Evolutionary conservation across 2,113 vertebrate species (phyloP).

Genomic region (Amazona guildingii): DNA sequence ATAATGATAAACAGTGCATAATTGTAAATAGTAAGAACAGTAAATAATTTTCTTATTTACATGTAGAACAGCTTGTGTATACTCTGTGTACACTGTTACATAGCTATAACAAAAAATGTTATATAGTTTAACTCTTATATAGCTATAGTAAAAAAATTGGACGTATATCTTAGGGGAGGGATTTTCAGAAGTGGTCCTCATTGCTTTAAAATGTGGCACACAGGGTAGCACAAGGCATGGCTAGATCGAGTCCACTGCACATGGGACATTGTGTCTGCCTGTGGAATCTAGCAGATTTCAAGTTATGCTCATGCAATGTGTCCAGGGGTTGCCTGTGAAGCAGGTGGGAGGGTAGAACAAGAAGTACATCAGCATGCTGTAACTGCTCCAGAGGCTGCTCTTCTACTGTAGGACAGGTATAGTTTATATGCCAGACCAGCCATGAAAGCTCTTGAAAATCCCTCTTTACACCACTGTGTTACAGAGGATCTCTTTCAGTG

Average conservation of each 20-base stretch:
- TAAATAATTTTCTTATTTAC: neutral
- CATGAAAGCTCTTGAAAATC: neutral
- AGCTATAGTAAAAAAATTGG: neutral
- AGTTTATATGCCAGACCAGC: neutral
- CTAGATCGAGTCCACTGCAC: fast-evolving
- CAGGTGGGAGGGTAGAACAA: neutral
- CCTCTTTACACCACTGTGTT: neutral
- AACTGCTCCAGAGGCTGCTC: neutral
- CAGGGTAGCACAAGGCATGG: neutral
- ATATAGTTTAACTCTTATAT: neutral
- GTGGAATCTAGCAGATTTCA: neutral
- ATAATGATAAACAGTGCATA: neutral
- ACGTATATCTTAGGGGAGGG: neutral
- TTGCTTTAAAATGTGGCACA: neutral
- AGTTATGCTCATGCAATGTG: fast-evolving
- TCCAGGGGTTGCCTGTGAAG: fast-evolving
- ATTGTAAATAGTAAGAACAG: neutral
- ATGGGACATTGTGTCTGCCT: fast-evolving
- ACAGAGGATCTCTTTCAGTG: neutral
- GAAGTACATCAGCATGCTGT: neutral
- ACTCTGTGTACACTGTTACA: neutral
- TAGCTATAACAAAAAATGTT: neutral
- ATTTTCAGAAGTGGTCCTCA: neutral
- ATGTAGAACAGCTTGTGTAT: neutral
- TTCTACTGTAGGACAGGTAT: fast-evolving